Evolutionary conservation across 2,113 vertebrate species (phyloP), one percentile per base, ranked within the genome.

Genomic region (Grammomys dolichurus): DNA sequence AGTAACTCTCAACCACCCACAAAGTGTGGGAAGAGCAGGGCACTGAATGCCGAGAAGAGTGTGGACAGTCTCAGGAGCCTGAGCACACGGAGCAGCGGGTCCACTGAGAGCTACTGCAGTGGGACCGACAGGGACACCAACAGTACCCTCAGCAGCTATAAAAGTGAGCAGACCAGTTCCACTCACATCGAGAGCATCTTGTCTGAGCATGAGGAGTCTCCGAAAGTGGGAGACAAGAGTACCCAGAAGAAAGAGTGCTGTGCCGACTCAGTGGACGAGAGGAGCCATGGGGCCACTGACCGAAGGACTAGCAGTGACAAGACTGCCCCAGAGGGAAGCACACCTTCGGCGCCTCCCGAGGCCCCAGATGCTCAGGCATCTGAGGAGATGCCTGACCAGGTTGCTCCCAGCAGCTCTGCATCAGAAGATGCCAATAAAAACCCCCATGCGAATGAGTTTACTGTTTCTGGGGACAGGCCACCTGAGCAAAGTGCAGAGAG

Each of bases 391-490:
- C 97, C 95, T 36, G 36, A 67, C 95, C 98, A 98, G 96, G 98
- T 98, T 89, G 98, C 97, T 73, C 98, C 99, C 22, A 97, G 98
- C 97, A 98, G 98, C 95, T 99, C 99, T 73, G 99, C 99, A 9
- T 99, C 99, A 36, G 99, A 99, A 96, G 99, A 99, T 98, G 99
- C 99, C 96, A 99, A 99, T 96, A 99, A 99, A 98, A 99, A 99
- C 98, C 99, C 99, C 2, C 99, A 99, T 6, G 99, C 99, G 81
- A 99, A 99, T 60, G 99, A 99, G 98, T 97, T 99, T 96, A 99
- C 98, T 56, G 98, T 98, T 0, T 95, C 99, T 97, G 96, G 96
- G 92, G 98, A 98, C 98, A 98, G 48, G 92, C 97, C 96, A 0
- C 89, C 91, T 48, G 98, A 97, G 73, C 58, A 46, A 10, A 85